These are phyloP conservation scores for Cuculus canorus DNA, from an alignment of 2,797 vertebrate species.

Conservation along the genomic window DNA sequence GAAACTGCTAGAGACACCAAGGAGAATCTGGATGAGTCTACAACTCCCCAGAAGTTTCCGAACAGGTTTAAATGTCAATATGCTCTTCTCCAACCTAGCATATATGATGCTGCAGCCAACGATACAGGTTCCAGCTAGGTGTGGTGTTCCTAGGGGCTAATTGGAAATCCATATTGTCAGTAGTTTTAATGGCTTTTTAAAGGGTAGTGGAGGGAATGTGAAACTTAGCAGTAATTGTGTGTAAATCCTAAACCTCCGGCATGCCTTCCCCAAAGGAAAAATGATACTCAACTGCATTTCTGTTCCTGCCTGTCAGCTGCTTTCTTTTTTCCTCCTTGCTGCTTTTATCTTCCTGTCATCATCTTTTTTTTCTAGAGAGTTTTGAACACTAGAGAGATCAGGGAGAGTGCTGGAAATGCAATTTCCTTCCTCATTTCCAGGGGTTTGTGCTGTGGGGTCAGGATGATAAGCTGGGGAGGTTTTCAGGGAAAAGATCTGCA, in stretches of 20 bases:
- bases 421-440: background rate
- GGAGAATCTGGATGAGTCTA: background rate
- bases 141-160: background rate
- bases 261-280: background rate
- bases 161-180: background rate
- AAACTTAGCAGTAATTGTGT: background rate
- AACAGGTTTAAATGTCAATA: background rate
- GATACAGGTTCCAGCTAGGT: background rate
- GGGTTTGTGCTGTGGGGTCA: background rate
- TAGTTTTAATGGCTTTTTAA: background rate
- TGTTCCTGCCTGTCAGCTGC: background rate
- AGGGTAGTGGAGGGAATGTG: background rate
- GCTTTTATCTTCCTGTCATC: background rate
- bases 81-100: background rate
- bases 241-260: background rate
- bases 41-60: background rate
- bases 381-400: background rate
- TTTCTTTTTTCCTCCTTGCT: background rate
- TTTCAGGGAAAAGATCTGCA: background rate
- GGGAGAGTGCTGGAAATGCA: background rate
- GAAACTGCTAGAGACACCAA: background rate
- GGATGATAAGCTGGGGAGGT: background rate
- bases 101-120: accelerated
- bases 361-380: background rate
- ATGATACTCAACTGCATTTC: background rate